Evolutionary conservation across 2,888 invertebrate genomes (phyloP).

Genomic region (Lacanobia wlatinum): DNA sequence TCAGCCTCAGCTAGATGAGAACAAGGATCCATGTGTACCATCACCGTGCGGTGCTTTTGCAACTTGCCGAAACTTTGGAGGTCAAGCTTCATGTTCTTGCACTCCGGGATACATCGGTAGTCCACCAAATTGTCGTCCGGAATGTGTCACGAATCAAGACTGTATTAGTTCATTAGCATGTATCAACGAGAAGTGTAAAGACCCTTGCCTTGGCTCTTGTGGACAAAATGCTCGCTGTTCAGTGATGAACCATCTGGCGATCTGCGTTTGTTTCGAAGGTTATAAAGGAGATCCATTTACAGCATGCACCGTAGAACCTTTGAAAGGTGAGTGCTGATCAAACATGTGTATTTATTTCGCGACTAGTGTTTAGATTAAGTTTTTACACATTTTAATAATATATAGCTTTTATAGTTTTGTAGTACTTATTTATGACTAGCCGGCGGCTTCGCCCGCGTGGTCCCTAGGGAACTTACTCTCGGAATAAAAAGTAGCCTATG

Average conservation of each 20-base stretch:
- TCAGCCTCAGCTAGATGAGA: slow-evolving; percentile 81
- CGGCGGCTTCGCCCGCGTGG: too few species aligned
- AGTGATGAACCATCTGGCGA: slow-evolving; percentile 92
- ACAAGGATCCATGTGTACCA: slow-evolving; percentile 92
- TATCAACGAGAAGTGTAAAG: slow-evolving; percentile 92
- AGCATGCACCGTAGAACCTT: slow-evolving; percentile 79
- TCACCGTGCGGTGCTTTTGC: slow-evolving; percentile 93
- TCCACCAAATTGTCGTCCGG: slow-evolving; percentile 93
- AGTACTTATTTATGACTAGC: too few species aligned
- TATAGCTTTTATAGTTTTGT: too few species aligned
- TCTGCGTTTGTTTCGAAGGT: slow-evolving; percentile 91
- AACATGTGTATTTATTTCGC: slow-evolving; percentile 5
- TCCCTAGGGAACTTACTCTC: too few species aligned
- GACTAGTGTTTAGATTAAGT: too few species aligned
- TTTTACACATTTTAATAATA: background rate
- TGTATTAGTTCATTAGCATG: slow-evolving; percentile 92
- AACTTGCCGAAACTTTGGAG: slow-evolving; percentile 89
- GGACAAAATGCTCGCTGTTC: slow-evolving; percentile 90
- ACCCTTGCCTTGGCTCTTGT: slow-evolving; percentile 93
- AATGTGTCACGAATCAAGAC: slow-evolving; percentile 92
- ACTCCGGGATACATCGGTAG: slow-evolving; percentile 91
- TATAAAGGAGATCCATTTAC: slow-evolving; percentile 92
- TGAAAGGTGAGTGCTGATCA: slow-evolving; percentile 75
- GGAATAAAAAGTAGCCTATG: too few species aligned
- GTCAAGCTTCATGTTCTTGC: slow-evolving; percentile 92